Evolutionary conservation across 2,888 invertebrate genomes (phyloP).

Genomic region (Drosophila algonquin): DNA sequence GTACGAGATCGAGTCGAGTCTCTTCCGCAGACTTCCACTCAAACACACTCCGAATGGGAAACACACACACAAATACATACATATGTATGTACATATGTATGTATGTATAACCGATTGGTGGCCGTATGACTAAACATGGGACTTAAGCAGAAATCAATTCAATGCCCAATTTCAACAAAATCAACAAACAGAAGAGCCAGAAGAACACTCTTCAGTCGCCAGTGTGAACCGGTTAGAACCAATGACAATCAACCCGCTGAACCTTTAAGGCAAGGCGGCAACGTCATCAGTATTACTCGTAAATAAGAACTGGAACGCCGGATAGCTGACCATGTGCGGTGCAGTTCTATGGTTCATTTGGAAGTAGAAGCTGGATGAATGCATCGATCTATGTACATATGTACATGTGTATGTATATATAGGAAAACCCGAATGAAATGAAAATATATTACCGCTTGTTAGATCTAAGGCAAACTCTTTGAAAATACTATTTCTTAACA

Average conservation of each 20-base stretch:
- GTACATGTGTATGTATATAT: no score
- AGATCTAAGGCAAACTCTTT: no score
- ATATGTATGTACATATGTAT: no score
- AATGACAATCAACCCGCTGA: constrained; percentile 51
- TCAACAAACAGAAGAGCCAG: constrained; percentile 6
- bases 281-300: constrained; percentile 33
- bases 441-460: no score
- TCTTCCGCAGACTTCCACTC: constrained; percentile 1
- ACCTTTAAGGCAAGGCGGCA: constrained; percentile 34
- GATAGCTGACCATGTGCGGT: constrained; percentile 7
- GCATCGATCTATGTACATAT: no score
- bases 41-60: background rate
- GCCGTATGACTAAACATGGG: constrained; percentile 55
- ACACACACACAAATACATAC: background rate
- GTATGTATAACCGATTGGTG: constrained; percentile 1
- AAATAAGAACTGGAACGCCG: constrained; percentile 23
- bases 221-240: constrained; percentile 65
- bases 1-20: constrained; percentile 21
- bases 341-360: background rate
- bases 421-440: no score
- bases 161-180: constrained; percentile 23
- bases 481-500: no score
- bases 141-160: constrained; percentile 66
- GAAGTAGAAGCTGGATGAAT: background rate
- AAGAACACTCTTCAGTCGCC: constrained; percentile 10